These are phyloP conservation scores for Parambassis ranga DNA, from an alignment of 2,797 vertebrate species.

Conservation along the genomic window DNA sequence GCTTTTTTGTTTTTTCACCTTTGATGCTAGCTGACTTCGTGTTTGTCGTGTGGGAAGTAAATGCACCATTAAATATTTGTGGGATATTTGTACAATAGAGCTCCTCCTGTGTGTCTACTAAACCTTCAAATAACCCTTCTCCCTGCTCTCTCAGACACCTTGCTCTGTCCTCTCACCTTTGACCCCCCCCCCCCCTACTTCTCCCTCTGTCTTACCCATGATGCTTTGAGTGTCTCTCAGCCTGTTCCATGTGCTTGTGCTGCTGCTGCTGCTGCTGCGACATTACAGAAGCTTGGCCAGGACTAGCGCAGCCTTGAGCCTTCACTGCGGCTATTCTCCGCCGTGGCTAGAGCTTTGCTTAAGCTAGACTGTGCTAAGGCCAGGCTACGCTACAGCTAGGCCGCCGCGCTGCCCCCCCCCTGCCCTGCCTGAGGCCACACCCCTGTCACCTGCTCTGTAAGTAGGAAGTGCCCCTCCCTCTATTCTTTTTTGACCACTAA, in stretches of 20 bases:
- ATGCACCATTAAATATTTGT: constrained; percentile 16
- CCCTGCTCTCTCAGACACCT: constrained; percentile 93
- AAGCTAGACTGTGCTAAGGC: constrained; percentile 71
- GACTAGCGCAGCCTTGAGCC: constrained; percentile 92
- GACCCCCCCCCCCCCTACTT: constrained; percentile 11
- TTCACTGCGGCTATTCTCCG: constrained; percentile 55
- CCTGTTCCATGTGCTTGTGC: constrained; percentile 92
- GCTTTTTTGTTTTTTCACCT: background rate
- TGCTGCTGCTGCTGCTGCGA: constrained; percentile 89
- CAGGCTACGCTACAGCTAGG: constrained; percentile 64
- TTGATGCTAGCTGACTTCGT: constrained; percentile 33
- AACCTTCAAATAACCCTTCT: constrained; percentile 97
- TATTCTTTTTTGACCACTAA: constrained; percentile 79
- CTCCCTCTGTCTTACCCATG: constrained; percentile 83
- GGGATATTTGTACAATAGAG: constrained; percentile 98
- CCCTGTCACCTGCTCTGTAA: constrained; percentile 97
- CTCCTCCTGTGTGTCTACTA: constrained; percentile 91
- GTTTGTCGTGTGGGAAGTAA: constrained; percentile 16
- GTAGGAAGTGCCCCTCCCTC: constrained; percentile 94
- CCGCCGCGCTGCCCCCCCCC: constrained; percentile 72
- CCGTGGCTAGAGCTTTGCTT: constrained; percentile 67
- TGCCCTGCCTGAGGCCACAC: constrained; percentile 94
- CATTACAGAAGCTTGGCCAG: constrained; percentile 81
- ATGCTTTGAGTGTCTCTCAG: constrained; percentile 87
- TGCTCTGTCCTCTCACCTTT: constrained; percentile 84